Base-by-base conservation (phyloP, 1,140 invertebrate genomes). In the Odontomachus brunneus region DNA sequence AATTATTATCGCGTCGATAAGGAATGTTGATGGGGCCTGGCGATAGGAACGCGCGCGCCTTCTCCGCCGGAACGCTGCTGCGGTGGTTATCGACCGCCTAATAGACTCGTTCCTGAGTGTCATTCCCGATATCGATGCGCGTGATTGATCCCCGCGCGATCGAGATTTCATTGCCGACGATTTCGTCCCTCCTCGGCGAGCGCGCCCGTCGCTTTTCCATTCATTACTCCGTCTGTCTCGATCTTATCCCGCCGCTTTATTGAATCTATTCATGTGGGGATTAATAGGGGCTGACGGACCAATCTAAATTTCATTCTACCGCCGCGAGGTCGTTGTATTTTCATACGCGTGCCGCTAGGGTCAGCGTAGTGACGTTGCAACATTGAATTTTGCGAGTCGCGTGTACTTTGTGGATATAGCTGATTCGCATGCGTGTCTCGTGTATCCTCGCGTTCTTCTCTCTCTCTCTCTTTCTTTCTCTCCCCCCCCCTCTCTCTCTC, bases 1-100 rank as follows among this genome's bases (percentile, higher is more conserved):
- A 93, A 92, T 93, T 92, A 93, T 92, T 92, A 91, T 91, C 89
- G 88, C 86, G 89, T 92, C 92, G 91, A 93, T 93, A 92, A 92
- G 90, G 92, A 93, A 92, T 92, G 92, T 90, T 89, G 92, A 92
- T 93, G 89, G 90, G 66, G 88, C 78, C 84, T 65, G 57, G 59
- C 86, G 92, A 93, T 93, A 92, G 85, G 83, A 81, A 44, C 60
- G 53, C 48, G 59, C 74, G 85, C 73, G 82, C 89, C 81, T 24
- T 69, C 76, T 90, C 83, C 26, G 65, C 76, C 55, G 83, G 90
- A 90, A 88, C 86, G 90, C 81, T 81, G 88, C 60, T 83, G 73
- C 89, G 89, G 88, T 89, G 87, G 89, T 88, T 90, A 91, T 88
- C 91, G 85, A 75, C 69, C 73, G 86, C 86, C 85, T 92, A 92